A percentile compares a stretch with the other conserved stretches of the same genome.
phyloP scores from a whole-genome alignment of 1,140 invertebrate genomes.

The Latrodectus geometricus region DNA sequence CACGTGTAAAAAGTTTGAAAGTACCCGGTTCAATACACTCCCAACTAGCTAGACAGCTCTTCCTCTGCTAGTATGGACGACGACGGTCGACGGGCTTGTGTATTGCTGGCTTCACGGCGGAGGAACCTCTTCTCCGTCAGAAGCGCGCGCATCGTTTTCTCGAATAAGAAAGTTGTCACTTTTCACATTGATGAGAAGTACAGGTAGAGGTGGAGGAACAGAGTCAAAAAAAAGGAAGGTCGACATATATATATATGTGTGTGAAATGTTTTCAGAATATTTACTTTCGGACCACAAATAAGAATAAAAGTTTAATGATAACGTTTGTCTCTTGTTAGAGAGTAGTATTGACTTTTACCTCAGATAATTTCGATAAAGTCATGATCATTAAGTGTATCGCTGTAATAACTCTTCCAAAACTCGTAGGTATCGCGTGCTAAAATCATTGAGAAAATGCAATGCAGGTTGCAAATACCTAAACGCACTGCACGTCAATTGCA shows the following conservation, averaged over 20 bases:
- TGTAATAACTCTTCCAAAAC: too few species aligned
- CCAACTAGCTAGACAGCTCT: not conserved
- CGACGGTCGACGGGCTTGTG: not conserved
- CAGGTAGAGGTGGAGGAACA: not conserved
- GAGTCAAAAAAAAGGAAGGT: not conserved
- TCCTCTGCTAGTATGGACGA: not conserved
- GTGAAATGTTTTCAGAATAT: not conserved
- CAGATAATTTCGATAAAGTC: too few species aligned
- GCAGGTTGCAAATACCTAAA: too few species aligned
- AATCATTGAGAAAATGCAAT: too few species aligned
- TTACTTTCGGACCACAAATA: not conserved
- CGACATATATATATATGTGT: too few species aligned
- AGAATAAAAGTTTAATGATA: not conserved
- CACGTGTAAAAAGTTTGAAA: not conserved
- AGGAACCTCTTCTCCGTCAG: not conserved
- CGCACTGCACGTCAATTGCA: too few species aligned
- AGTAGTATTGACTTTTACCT: too few species aligned
- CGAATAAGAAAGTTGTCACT: not conserved
- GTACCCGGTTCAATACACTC: not conserved
- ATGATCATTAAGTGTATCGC: too few species aligned
- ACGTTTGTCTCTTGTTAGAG: too few species aligned
- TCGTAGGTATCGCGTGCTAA: too few species aligned
- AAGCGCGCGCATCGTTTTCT: not conserved
- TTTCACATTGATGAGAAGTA: not conserved
- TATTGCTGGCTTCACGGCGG: not conserved